Conservation (phyloP, 2,797 vertebrate genomes). For the Hydrolagus colliei region DNA sequence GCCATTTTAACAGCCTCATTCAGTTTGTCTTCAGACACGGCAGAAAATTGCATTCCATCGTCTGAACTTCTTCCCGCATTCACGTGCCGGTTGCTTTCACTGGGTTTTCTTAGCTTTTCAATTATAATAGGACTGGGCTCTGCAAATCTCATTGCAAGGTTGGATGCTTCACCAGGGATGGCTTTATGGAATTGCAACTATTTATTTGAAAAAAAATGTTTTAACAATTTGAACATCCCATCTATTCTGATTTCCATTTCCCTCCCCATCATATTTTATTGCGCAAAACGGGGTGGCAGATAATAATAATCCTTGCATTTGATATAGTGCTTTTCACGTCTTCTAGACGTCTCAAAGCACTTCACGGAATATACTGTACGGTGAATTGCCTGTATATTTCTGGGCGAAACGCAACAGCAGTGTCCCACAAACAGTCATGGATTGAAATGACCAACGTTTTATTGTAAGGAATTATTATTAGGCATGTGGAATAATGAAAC, state of each 20-base stretch:
- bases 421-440: too few species aligned
- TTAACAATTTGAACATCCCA: background rate
- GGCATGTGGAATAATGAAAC: too few species aligned
- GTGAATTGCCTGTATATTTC: too few species aligned
- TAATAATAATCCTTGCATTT: too few species aligned
- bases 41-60: slow-evolving; percentile 66
- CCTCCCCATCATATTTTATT: background rate
- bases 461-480: too few species aligned
- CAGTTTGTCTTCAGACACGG: slow-evolving; percentile 79
- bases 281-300: too few species aligned
- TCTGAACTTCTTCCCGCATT: slow-evolving; percentile 38
- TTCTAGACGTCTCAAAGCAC: too few species aligned
- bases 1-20: slow-evolving; percentile 72
- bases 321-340: too few species aligned
- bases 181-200: slow-evolving; percentile 80
- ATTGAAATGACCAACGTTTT: too few species aligned
- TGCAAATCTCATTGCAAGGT: slow-evolving; percentile 61
- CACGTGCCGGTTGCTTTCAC: slow-evolving; percentile 33
- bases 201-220: slow-evolving; percentile 34
- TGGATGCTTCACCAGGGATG: slow-evolving; percentile 55
- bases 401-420: too few species aligned
- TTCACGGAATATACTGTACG: too few species aligned
- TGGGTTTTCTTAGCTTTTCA: slow-evolving; percentile 64
- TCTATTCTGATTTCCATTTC: background rate
- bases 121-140: slow-evolving; percentile 74